Evolutionary conservation across 2,797 vertebrate species (phyloP).

Genomic region (Sebastes nivosus): DNA sequence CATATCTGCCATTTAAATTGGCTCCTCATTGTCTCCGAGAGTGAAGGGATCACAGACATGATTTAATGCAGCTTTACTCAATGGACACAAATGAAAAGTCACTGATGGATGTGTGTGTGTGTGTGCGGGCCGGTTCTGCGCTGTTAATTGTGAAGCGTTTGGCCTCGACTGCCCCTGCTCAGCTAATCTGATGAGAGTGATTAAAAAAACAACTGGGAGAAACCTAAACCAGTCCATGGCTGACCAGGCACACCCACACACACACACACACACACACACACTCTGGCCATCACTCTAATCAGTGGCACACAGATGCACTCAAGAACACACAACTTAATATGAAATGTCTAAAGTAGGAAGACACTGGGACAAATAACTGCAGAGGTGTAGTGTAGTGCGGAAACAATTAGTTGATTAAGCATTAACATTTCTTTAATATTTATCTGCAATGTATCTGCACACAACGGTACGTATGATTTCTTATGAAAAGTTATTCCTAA

Average conservation of each 20-base stretch:
- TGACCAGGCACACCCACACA: slow-evolving; percentile 50
- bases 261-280: slow-evolving; percentile 29
- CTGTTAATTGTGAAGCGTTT: slow-evolving; percentile 81
- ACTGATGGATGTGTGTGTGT: slow-evolving; percentile 74
- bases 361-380: not conserved
- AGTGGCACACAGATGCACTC: not conserved
- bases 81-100: slow-evolving; percentile 79
- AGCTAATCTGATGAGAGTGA: slow-evolving; percentile 83
- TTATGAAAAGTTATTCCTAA: no score
- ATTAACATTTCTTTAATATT: not conserved
- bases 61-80: slow-evolving; percentile 78
- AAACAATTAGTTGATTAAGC: not conserved
- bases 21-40: slow-evolving; percentile 76
- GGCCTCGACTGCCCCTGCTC: slow-evolving; percentile 77
- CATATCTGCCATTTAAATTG: slow-evolving; percentile 60
- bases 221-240: slow-evolving; percentile 73
- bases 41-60: slow-evolving; percentile 69
- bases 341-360: not conserved
- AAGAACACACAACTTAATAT: slow-evolving; percentile 40
- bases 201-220: slow-evolving; percentile 80
- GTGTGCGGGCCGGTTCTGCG: slow-evolving; percentile 53
- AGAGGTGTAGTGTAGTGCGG: not conserved
- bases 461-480: no score
- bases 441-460: not conserved
- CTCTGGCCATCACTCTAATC: not conserved